Percentiles rank a stretch among this genome's conserved stretches.
These are phyloP conservation scores for Agonopterix arenella DNA, from an alignment of 2,888 invertebrate species.

Conservation along the genomic window DNA sequence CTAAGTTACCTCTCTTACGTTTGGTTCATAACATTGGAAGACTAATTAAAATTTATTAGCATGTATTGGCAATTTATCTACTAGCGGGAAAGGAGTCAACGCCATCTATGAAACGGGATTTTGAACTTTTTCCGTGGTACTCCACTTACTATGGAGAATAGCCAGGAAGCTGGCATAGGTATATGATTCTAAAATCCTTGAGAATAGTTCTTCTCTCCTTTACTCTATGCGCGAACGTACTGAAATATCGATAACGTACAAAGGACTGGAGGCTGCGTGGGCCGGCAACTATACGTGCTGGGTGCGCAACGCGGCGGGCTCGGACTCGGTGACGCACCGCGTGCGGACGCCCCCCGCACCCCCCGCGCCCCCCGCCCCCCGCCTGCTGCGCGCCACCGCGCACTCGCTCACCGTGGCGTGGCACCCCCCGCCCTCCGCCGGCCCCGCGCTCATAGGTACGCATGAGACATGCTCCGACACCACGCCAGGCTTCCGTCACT, in stretches of 20 bases:
- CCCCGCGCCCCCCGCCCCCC: constrained; percentile 75
- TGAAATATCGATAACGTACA: constrained; percentile 47
- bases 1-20: too few species aligned
- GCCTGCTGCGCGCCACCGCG: constrained; percentile 72
- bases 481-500: neutral
- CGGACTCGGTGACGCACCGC: constrained; percentile 84
- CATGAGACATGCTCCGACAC: constrained; percentile 13
- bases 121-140: too few species aligned
- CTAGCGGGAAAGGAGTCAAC: too few species aligned
- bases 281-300: constrained; percentile 86
- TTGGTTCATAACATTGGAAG: too few species aligned
- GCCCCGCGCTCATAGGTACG: constrained; percentile 20
- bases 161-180: too few species aligned
- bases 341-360: constrained; percentile 77
- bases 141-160: too few species aligned
- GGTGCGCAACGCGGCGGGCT: constrained; percentile 86
- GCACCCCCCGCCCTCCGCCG: constrained; percentile 63
- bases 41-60: too few species aligned
- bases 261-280: constrained; percentile 71
- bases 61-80: too few species aligned
- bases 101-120: too few species aligned
- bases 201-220: too few species aligned
- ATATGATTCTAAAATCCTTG: too few species aligned
- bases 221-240: neutral
- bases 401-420: constrained; percentile 77